Evolutionary conservation across 2,113 vertebrate species (phyloP).

Genomic region (Poeciliopsis retropinna): DNA sequence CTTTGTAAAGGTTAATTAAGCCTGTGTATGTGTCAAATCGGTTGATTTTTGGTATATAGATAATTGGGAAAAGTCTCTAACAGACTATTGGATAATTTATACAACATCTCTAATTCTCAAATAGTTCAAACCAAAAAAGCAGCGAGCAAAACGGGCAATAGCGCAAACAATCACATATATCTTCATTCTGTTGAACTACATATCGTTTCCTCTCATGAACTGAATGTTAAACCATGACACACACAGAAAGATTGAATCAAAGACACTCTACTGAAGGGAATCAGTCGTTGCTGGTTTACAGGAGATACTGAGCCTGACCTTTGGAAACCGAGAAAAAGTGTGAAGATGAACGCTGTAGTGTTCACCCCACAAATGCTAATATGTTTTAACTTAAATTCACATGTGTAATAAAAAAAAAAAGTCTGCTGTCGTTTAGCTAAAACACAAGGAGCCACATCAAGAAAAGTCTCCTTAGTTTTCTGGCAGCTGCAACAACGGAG

Average conservation of each 20-base stretch:
- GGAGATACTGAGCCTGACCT: not conserved
- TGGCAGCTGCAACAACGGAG: conserved; percentile 52
- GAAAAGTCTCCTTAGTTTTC: conserved; percentile 45
- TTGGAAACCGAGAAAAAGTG: conserved; percentile 23
- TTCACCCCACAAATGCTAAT: conserved; percentile 65
- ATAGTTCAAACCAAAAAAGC: not conserved
- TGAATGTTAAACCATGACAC: not conserved
- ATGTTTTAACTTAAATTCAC: conserved; percentile 54
- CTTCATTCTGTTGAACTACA: too few relatives aligned
- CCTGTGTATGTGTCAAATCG: too few relatives aligned
- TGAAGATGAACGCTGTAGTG: conserved; percentile 43
- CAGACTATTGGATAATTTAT: not conserved
- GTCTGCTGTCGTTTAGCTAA: conserved; percentile 12
- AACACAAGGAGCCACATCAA: conserved; percentile 14
- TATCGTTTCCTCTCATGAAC: not conserved
- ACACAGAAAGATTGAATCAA: not conserved
- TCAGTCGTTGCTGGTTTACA: conserved; percentile 9
- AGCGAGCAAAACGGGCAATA: not conserved
- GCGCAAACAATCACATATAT: not conserved
- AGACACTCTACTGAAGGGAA: not conserved
- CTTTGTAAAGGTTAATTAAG: too few relatives aligned
- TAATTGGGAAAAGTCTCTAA: not conserved
- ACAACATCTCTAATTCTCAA: not conserved
- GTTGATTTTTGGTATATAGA: not conserved
- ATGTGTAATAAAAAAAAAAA: conserved; percentile 26